These are phyloP conservation scores for Anhinga anhinga DNA, from an alignment of 2,113 vertebrate genomes.

Conservation along the genomic window DNA sequence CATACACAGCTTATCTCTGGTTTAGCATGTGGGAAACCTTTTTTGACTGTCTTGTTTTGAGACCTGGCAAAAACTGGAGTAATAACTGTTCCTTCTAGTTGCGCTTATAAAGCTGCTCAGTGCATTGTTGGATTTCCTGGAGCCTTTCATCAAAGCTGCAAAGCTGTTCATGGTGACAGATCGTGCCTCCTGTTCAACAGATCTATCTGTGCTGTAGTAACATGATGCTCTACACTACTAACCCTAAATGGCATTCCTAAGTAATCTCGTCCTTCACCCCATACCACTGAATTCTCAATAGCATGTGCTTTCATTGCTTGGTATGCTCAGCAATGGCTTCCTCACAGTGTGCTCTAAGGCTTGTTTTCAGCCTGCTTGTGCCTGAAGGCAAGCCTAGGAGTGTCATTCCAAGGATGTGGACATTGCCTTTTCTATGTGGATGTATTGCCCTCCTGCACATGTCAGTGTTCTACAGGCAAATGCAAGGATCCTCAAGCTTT, in stretches of 20 bases:
- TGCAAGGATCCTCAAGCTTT: not conserved
- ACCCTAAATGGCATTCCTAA: not conserved
- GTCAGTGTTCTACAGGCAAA: not conserved
- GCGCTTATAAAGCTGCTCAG: not conserved
- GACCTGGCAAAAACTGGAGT: not conserved
- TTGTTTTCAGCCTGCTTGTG: not conserved
- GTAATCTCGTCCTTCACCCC: not conserved
- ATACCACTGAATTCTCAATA: not conserved
- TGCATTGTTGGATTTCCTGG: not conserved
- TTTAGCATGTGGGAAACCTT: not conserved
- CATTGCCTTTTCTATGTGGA: not conserved
- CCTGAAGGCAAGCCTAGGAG: not conserved
- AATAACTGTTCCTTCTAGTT: not conserved
- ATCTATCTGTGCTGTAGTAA: not conserved
- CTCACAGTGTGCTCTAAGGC: not conserved
- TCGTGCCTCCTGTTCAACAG: not conserved
- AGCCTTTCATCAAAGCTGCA: not conserved
- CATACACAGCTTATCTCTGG: not conserved
- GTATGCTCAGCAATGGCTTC: not conserved
- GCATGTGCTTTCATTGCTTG: not conserved
- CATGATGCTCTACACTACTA: not conserved
- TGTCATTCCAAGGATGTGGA: not conserved
- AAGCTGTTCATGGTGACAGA: not conserved
- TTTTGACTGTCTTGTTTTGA: not conserved
- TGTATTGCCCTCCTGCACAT: not conserved